Evolutionary conservation across 1,140 invertebrate species (phyloP).

Genomic region (Ooceraea biroi): DNA sequence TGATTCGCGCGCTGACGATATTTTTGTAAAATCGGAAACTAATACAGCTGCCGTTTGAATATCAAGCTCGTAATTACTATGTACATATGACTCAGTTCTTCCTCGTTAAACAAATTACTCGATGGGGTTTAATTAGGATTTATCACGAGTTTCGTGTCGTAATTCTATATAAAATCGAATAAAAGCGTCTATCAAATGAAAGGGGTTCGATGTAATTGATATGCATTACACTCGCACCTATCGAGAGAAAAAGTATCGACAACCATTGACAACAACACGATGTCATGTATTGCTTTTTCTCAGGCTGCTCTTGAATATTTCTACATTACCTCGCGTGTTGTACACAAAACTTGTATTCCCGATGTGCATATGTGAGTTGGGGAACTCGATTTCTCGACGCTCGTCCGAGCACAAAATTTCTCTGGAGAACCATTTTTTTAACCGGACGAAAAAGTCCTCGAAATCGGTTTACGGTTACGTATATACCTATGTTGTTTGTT

Average conservation of each 20-base stretch:
- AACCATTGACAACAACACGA: no score
- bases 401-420: conserved; percentile 53
- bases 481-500: background rate
- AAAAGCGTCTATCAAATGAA: no score
- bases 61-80: background rate
- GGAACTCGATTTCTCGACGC: background rate
- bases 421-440: conserved; percentile 48
- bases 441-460: background rate
- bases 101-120: no score
- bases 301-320: background rate
- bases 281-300: background rate
- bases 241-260: no score
- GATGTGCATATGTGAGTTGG: conserved; percentile 7
- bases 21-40: conserved; percentile 26
- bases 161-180: background rate
- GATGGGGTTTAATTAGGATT: background rate
- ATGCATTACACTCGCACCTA: no score
- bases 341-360: conserved; percentile 20
- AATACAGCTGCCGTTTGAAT: conserved; percentile 4
- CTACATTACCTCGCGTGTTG: background rate
- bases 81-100: no score
- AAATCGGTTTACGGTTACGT: conserved; percentile 27
- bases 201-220: background rate
- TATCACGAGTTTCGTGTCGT: background rate
- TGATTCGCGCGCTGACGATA: conserved; percentile 3